phyloP scores from a whole-genome alignment of 2,113 vertebrate genomes.

The Phasianus colchicus region DNA sequence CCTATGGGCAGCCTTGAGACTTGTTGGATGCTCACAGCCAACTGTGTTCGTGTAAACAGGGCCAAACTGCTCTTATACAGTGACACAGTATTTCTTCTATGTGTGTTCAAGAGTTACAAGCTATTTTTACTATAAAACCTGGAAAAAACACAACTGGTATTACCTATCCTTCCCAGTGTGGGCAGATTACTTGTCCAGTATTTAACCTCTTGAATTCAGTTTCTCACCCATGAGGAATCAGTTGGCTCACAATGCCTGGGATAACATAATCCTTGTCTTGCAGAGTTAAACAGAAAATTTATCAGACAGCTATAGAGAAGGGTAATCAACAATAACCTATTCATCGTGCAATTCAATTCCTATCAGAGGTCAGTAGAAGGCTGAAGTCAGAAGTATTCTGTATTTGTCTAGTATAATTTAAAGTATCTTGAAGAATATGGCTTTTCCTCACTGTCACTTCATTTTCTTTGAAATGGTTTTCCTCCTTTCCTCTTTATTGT shows the following conservation, averaged over 20 bases:
- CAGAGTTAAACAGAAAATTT: conserved; percentile 7
- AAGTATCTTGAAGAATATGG: neutral
- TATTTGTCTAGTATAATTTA: neutral
- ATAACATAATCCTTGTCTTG: neutral
- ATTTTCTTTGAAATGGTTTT: neutral
- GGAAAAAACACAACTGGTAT: neutral
- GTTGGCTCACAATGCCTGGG: neutral
- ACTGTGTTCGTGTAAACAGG: neutral
- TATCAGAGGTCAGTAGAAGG: neutral
- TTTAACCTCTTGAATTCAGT: neutral
- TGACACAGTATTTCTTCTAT: neutral
- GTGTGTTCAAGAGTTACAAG: neutral
- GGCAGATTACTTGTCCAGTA: neutral
- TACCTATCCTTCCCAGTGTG: neutral
- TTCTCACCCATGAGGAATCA: neutral
- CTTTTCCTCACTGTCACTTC: neutral
- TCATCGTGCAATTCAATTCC: neutral
- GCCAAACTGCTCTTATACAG: neutral
- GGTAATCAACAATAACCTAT: neutral
- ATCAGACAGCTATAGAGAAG: neutral
- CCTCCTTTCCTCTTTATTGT: neutral
- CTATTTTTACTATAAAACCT: neutral
- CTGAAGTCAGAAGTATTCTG: neutral
- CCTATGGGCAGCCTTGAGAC: neutral
- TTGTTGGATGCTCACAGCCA: neutral